These are phyloP conservation scores for Furcula furcula DNA, from an alignment of 2,888 invertebrate genomes.

Conservation along the genomic window DNA sequence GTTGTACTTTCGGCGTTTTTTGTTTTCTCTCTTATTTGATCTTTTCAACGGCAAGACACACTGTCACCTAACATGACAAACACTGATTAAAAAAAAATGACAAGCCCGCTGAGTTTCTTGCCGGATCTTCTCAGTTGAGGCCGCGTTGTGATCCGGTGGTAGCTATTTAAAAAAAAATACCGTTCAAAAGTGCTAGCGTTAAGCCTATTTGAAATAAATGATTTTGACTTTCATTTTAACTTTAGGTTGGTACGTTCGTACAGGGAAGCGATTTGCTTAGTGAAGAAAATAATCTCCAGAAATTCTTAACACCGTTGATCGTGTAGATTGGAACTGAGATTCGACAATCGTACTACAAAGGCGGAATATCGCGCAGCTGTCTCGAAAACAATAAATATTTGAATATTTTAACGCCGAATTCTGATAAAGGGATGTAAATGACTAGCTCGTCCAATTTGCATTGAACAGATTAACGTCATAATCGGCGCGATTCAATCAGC, in stretches of 20 bases:
- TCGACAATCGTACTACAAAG: constrained; percentile 27
- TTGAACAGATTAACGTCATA: constrained; percentile 81
- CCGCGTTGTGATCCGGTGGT: too few relatives aligned
- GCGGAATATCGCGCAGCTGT: constrained; percentile 28
- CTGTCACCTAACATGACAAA: too few relatives aligned
- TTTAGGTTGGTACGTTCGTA: background rate
- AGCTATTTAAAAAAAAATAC: too few relatives aligned
- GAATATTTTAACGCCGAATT: constrained; percentile 72
- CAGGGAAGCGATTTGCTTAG: background rate
- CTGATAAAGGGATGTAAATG: constrained; percentile 79
- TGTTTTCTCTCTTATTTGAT: too few relatives aligned
- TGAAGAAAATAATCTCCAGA: constrained; percentile 5
- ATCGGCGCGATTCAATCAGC: constrained; percentile 79
- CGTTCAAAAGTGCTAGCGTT: too few relatives aligned
- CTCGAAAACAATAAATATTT: constrained; percentile 68
- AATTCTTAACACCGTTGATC: constrained; percentile 16
- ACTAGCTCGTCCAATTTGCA: constrained; percentile 78
- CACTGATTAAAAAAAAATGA: too few relatives aligned
- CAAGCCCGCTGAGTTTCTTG: too few relatives aligned
- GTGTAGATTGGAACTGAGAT: constrained; percentile 24
- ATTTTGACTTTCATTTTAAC: too few relatives aligned
- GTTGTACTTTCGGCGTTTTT: too few relatives aligned
- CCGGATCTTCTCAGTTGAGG: too few relatives aligned
- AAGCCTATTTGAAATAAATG: too few relatives aligned
- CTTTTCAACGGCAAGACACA: too few relatives aligned